Evolutionary conservation across 2,888 invertebrate genomes (phyloP).

Genomic region (Ditula angustiorana): DNA sequence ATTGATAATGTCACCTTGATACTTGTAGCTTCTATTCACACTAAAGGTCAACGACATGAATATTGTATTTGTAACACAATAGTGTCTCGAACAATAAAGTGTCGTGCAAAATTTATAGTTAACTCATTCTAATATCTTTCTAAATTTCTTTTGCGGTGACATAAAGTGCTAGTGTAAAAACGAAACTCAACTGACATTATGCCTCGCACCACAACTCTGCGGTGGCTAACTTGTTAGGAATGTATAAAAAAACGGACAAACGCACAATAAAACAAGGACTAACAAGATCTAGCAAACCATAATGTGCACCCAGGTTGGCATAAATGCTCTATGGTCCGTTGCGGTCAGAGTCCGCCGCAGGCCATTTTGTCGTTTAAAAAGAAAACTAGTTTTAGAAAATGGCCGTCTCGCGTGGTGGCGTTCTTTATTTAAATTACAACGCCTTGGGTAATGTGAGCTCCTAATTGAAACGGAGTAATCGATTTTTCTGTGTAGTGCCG

Average conservation of each 20-base stretch:
- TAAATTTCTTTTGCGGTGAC: conserved; percentile 15
- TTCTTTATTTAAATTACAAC: conserved; percentile 60
- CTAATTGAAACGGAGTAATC: conserved; percentile 56
- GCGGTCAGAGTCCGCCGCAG: conserved; percentile 54
- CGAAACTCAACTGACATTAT: conserved; percentile 26
- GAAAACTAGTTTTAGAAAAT: conserved; percentile 49
- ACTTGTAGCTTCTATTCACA: neutral
- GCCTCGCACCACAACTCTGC: conserved; percentile 41
- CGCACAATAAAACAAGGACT: conserved; percentile 66
- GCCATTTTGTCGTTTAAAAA: conserved; percentile 54
- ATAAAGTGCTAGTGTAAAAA: conserved; percentile 8
- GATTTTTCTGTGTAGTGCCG: conserved; percentile 60
- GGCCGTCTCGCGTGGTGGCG: conserved; percentile 43
- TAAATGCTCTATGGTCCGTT: conserved; percentile 45
- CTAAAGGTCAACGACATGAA: neutral
- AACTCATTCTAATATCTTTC: neutral
- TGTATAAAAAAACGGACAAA: conserved; percentile 54
- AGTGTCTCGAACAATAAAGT: neutral
- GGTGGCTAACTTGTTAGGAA: conserved; percentile 57
- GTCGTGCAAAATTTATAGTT: neutral
- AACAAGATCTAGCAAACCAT: conserved; percentile 63
- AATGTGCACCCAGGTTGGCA: conserved; percentile 50
- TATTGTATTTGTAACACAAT: conserved; percentile 3
- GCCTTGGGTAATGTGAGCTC: conserved; percentile 53
- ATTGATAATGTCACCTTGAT: conserved; percentile 30